Evolutionary conservation across 2,888 invertebrate species (phyloP).

Genomic region (Blomia tropicalis): DNA sequence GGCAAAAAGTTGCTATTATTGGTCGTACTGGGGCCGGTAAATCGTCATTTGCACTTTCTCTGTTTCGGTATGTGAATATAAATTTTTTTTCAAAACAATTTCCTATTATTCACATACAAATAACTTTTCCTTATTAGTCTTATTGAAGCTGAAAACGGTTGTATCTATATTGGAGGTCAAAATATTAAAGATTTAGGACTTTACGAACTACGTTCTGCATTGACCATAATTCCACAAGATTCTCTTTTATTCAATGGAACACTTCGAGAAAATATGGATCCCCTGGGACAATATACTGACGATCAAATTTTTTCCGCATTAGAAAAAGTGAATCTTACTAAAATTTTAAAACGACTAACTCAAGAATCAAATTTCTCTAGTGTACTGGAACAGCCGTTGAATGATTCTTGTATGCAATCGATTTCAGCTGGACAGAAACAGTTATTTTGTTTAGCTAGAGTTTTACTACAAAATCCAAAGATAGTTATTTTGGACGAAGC

Average conservation of each 20-base stretch:
- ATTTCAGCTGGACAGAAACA: slow-evolving; percentile 39
- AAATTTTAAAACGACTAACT: slow-evolving; percentile 24
- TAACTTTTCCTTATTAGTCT: slow-evolving; percentile 33
- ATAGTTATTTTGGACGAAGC: slow-evolving; percentile 30
- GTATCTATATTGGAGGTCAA: slow-evolving; percentile 19
- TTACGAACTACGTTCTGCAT: slow-evolving; percentile 17
- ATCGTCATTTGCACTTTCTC: slow-evolving; percentile 33
- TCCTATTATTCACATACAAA: background rate
- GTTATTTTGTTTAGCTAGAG: slow-evolving; percentile 29
- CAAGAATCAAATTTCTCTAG: background rate
- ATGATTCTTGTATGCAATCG: slow-evolving; percentile 45
- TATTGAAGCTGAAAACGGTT: slow-evolving; percentile 23
- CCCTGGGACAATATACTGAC: slow-evolving; percentile 28
- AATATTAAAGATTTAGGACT: slow-evolving; percentile 22
- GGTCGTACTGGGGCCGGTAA: slow-evolving; percentile 37
- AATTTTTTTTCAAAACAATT: background rate
- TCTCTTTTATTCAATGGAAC: slow-evolving; percentile 31
- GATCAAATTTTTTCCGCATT: slow-evolving; percentile 29
- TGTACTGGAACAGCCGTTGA: slow-evolving; percentile 30
- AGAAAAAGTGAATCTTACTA: slow-evolving; percentile 29
- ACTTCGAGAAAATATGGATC: slow-evolving; percentile 30
- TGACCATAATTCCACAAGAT: slow-evolving; percentile 27
- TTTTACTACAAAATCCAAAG: slow-evolving; percentile 28
- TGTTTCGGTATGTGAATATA: slow-evolving; percentile 32
- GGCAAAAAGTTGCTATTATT: slow-evolving; percentile 51